Base-by-base conservation (phyloP, 2,797 vertebrate genomes). In the Eulemur albifrons region DNA sequence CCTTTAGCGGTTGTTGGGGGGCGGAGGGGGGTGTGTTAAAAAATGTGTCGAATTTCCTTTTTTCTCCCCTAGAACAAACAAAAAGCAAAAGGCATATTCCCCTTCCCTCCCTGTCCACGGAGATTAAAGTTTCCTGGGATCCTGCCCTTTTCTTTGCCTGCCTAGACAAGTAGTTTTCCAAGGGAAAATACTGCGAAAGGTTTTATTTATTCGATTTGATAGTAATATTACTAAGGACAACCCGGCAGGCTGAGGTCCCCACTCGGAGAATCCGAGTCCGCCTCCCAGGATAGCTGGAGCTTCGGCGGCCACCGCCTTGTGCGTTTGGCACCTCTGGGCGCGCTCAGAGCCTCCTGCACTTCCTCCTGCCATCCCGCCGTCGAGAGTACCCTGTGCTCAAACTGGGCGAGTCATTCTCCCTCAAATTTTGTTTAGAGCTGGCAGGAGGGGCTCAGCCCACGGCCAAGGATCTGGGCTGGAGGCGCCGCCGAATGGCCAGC, bases 31-130 rank as follows among this genome's bases (percentile, higher is more conserved):
- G 43, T 43, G 43, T 87, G 81, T 65, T 4, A 63, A 97, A 97
- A 97, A 80, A 92, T 72, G 88, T 95, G 88, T 84, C 30, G 52
- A 93, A 79, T 96, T 97, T 97, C 96, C 97, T 96, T 91, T 94
- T 81, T 77, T 20, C 43, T n/a, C 35, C 69, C 79, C 67, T 52
- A 67, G 43, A 92, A 50, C 81, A 93, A 97, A 93, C 93, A 93
- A 79, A 82, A 75, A 81, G 59, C 73, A 69, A 87, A 83, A 52
- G 59, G 21, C 38, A 8, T 25, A 35, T 63, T 80, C 43, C 32
- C 27, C 73, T 76, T 65, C 20, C 63, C 69, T 82, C 73, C 35
- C 32, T 5, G 2, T 72, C 75, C 61, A 21, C 4, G 12, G 88
- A 86, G 30, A 80, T 9, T 5, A 25, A 63, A 48, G 12, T 91